Evolutionary conservation across 2,888 invertebrate species (phyloP), one percentile per base, ranked within the genome.

Genomic region (Phyto melanocephala): DNA sequence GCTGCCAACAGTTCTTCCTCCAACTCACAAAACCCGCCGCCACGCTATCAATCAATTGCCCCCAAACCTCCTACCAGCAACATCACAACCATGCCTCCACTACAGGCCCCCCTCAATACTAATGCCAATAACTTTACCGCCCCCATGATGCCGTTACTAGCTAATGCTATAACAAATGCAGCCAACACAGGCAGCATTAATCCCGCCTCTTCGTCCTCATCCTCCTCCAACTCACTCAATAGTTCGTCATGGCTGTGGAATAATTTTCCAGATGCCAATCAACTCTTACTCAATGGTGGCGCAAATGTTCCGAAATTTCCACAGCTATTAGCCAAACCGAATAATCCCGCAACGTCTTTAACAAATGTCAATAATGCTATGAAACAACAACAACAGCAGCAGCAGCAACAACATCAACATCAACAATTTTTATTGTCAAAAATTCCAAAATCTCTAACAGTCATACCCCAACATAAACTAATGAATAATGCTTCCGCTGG

Each of bases 391-490:
- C 84, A 83, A 22, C 87, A 90, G 65, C 86, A 88, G 71, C 88
- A 89, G 70, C 86, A 87, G 68, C 88, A 89, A 58, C 80, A 67
- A 50, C 87, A 88, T 65, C 84, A 74, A 50, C 84, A 74, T 24
- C 63, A 81, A 42, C 80, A 90, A 71, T 87, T 88, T 37, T 87
- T 89, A 84, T 87, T 96, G 92, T 95, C 96, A 62, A 95, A 95
- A 91, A 95, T 96, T 88, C 96, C 96, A 33, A 95, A 95, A 89
- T 95, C 95, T 1, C 90, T 96, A 85, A 96, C 96, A 0, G 95
- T 96, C 70, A 96, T 96, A 87, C 95, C 95, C 11, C 95, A 96
- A 79, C 90, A 90, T 60, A 90, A 89, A 72, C 80, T 88, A 47
- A 87, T 88, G 87, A 83, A 83, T 13, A 77, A 70, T 71, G 65